Evolutionary conservation across 1,140 invertebrate genomes (phyloP).

Genomic region (Chironomus striatipennis): DNA sequence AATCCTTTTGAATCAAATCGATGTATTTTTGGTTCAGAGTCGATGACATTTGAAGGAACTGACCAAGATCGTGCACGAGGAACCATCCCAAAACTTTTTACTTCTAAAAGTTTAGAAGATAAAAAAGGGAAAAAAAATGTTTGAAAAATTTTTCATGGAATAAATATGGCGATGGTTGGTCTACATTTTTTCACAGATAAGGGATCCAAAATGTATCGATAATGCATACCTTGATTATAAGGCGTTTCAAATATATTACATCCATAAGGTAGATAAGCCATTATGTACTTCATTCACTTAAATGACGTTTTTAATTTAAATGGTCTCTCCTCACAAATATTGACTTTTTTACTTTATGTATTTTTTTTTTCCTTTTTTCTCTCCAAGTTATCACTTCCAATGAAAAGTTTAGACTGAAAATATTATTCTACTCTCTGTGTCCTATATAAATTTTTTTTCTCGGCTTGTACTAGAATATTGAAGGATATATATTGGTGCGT

Average conservation of each 20-base stretch:
- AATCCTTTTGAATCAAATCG: conserved; percentile 4
- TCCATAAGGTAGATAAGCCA: conserved; percentile 12
- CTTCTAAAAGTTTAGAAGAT: neutral
- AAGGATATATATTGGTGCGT: too few relatives aligned
- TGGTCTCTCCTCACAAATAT: neutral
- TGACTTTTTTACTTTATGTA: neutral
- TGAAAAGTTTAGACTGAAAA: neutral
- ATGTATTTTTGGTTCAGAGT: neutral
- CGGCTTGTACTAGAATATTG: neutral
- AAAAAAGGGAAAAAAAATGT: neutral
- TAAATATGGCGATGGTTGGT: neutral
- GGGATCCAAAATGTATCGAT: too few relatives aligned
- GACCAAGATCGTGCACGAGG: neutral
- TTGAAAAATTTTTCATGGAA: neutral
- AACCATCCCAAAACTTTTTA: neutral
- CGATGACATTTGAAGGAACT: neutral
- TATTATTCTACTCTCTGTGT: neutral
- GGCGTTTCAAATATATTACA: conserved; percentile 13
- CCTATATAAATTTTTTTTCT: neutral
- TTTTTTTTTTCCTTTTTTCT: neutral
- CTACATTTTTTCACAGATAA: too few relatives aligned
- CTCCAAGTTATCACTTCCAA: neutral
- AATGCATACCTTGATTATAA: too few relatives aligned
- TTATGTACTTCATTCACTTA: neutral
- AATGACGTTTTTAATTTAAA: neutral